Conservation (phyloP, 2,113 vertebrate genomes). For the Ranitomeya imitator region DNA sequence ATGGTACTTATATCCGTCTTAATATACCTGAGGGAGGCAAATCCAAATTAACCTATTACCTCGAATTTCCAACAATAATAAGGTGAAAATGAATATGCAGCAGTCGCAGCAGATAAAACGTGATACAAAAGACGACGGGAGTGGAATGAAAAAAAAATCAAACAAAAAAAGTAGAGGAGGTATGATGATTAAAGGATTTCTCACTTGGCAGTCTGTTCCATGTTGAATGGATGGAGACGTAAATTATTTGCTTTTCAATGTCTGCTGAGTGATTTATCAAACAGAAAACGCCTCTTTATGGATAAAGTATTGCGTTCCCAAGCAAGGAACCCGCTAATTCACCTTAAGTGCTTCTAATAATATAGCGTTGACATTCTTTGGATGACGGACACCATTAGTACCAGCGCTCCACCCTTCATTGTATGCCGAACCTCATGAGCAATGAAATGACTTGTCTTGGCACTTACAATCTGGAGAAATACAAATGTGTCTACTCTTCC, state of each 20-base stretch:
- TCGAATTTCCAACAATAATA: conserved; percentile 71
- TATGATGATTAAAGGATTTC: conserved; percentile 76
- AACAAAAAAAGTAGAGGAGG: conserved; percentile 67
- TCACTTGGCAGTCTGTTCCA: conserved; percentile 71
- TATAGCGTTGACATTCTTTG: not conserved
- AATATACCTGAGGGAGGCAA: conserved; percentile 69
- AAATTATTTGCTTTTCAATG: conserved; percentile 31
- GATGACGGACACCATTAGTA: not conserved
- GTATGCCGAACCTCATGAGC: not conserved
- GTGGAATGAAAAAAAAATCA: conserved; percentile 63
- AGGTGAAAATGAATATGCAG: conserved; percentile 70
- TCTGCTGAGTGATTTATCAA: conserved; percentile 30
- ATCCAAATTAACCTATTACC: conserved; percentile 72
- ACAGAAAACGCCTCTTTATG: conserved; percentile 1
- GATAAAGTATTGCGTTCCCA: conserved; percentile 1
- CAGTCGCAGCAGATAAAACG: conserved; percentile 68
- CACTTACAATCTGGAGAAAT: too few relatives aligned
- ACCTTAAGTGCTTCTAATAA: not conserved
- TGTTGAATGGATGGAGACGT: not conserved
- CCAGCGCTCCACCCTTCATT: not conserved
- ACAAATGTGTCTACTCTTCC: too few relatives aligned
- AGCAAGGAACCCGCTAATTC: not conserved
- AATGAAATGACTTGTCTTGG: not conserved
- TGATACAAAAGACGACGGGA: conserved; percentile 62
- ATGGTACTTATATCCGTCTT: conserved; percentile 73